phyloP scores from a whole-genome alignment of 2,888 invertebrate genomes.

The Psococerastis gibbosa region DNA sequence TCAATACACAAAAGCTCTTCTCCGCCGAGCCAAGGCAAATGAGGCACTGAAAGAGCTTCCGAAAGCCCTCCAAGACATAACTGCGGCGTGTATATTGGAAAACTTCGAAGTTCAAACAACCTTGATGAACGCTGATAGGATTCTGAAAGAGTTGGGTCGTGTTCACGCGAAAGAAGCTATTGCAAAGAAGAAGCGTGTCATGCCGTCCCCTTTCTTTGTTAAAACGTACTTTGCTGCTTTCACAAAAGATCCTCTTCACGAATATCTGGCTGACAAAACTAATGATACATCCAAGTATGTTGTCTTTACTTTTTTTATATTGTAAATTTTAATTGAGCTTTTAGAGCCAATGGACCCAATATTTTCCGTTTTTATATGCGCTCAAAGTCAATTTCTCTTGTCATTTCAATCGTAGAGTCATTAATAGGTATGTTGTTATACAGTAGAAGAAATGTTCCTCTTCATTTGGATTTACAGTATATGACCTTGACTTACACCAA shows the following conservation, averaged over 20 bases:
- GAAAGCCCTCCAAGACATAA: slow-evolving; percentile 76
- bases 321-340: too few relatives aligned
- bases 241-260: slow-evolving; percentile 61
- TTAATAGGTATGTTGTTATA: too few relatives aligned
- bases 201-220: slow-evolving; percentile 74
- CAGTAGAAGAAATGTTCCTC: too few relatives aligned
- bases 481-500: too few relatives aligned
- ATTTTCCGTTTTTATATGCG: too few relatives aligned
- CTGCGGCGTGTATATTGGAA: slow-evolving; percentile 81
- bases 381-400: too few relatives aligned
- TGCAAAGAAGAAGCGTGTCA: slow-evolving; percentile 42
- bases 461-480: too few relatives aligned
- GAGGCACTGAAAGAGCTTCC: slow-evolving; percentile 64
- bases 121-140: slow-evolving; percentile 66
- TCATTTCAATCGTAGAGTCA: too few relatives aligned
- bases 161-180: slow-evolving; percentile 58
- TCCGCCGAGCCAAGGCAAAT: slow-evolving; percentile 61
- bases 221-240: slow-evolving; percentile 77
- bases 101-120: slow-evolving; percentile 66
- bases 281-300: slow-evolving; percentile 21
- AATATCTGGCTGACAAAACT: slow-evolving; percentile 28
- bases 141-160: slow-evolving; percentile 63
- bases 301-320: not conserved
- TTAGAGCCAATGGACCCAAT: too few relatives aligned
- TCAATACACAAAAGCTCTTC: slow-evolving; percentile 72